Evolutionary conservation across 2,888 invertebrate genomes (phyloP).

Genomic region (Epinotia demarniana): DNA sequence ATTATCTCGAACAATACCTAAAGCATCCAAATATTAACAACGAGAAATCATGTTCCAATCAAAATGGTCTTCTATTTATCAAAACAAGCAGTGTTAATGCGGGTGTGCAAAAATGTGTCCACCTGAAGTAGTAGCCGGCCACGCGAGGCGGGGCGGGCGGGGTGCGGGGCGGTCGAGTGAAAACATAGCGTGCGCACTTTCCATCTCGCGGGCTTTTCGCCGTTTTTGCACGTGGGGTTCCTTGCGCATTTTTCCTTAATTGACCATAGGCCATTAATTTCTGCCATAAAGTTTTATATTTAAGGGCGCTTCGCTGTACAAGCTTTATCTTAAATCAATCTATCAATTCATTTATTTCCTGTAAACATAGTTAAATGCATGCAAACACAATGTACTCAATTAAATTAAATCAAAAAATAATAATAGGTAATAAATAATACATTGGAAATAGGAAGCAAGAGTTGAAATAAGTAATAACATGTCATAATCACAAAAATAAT

Average conservation of each 20-base stretch:
- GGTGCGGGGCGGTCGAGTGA: conserved; percentile 55
- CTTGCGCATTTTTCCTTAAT: conserved; percentile 2
- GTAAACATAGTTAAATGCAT: too few relatives aligned
- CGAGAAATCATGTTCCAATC: not conserved
- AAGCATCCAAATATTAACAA: not conserved
- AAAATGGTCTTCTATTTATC: conserved; percentile 1
- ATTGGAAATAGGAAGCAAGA: too few relatives aligned
- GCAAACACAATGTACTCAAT: too few relatives aligned
- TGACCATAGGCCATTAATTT: not conserved
- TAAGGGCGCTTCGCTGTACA: too few relatives aligned
- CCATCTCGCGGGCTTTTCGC: conserved; percentile 70
- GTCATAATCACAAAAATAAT: too few relatives aligned
- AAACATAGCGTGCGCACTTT: conserved; percentile 75
- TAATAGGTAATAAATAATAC: too few relatives aligned
- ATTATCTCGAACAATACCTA: not conserved
- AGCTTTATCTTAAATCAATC: too few relatives aligned
- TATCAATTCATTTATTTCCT: too few relatives aligned
- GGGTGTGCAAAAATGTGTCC: conserved; percentile 14
- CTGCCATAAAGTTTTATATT: too few relatives aligned
- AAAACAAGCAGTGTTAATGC: not conserved
- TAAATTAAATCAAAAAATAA: too few relatives aligned
- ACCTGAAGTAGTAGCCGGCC: conserved; percentile 54
- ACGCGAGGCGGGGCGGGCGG: conserved; percentile 50
- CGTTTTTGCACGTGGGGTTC: conserved; percentile 55
- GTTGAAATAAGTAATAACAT: too few relatives aligned